Percentiles rank a stretch among this genome's conserved stretches.
Conservation (phyloP, 2,888 invertebrate genomes). For the Aphodius sticticus region DNA sequence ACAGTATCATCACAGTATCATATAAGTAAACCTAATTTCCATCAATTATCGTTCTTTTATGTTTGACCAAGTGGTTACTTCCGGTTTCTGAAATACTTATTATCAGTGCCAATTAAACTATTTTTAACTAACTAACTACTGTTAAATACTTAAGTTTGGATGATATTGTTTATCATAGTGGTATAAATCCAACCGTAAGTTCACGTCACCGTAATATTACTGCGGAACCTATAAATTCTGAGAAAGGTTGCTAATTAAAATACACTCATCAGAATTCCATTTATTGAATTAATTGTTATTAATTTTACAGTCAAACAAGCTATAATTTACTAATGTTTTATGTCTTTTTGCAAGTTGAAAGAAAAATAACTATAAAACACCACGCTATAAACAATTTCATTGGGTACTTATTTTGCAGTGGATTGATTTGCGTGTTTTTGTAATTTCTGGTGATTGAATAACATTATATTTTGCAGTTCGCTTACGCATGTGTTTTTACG, state of each 20-base stretch:
- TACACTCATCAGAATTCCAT: neutral
- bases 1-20: neutral
- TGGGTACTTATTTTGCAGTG: neutral
- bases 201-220: neutral
- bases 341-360: neutral
- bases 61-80: neutral
- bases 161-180: too few species aligned
- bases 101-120: too few species aligned
- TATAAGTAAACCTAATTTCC: neutral
- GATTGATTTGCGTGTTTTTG: neutral
- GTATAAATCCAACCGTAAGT: neutral
- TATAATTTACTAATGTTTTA: neutral
- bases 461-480: neutral
- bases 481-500: neutral
- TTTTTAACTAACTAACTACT: too few species aligned
- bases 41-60: neutral
- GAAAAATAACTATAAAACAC: neutral
- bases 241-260: neutral
- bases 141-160: too few species aligned
- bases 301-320: neutral
- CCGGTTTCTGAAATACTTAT: too few species aligned
- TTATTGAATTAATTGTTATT: neutral
- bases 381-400: neutral
- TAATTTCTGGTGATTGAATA: neutral
- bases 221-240: neutral